Evolutionary conservation across 2,113 vertebrate genomes (phyloP), one percentile per base, ranked within the genome.

Genomic region (Tiliqua scincoides): DNA sequence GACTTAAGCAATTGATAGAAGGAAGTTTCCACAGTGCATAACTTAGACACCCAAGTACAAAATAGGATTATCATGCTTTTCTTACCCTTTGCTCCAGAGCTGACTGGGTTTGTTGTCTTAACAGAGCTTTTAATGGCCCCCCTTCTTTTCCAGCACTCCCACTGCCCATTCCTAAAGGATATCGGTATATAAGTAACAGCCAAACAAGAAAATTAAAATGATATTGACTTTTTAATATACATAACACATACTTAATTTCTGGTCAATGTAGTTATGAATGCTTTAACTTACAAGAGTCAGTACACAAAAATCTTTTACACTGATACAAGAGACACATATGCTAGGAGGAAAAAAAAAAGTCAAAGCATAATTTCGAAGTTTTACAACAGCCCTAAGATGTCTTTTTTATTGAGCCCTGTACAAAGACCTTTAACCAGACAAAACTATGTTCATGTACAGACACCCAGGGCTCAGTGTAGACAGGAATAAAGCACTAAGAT

Each of bases 51-150:
- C 0, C 0, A 90, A 74, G 17, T 23, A 76, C 37, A 90, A 91
- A 90, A 91, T 23, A 85, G 48, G 52, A 48, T 76, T 23, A 78
- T 72, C n/a, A 79, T 59, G 73, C 14, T 73, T 65, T 85, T 92
- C 93, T 94, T 98, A 99, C 99, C 98, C 98, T 97, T 95, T 99
- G 99, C 62, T 99, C 99, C 88, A 99, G 93, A 78, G 98, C 98
- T 21, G 98, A 97, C 90, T 99, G 98, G 0, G 99, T 99, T 96
- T 99, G 99, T 78, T 99, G 99, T 90, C 99, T 97, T 89, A 99
- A 95, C 20, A 99, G 98, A 75, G 97, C 97, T 97, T 99, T 99
- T 95, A 99, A 96, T 40, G 98, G 97, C 79, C 98, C 98, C 48
- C 98, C 98, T 94, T 99, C 99, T 96, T 99, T 99, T 90, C 99